These are phyloP conservation scores for Crenuchus spilurus DNA, from an alignment of 2,797 vertebrate species.

Conservation along the genomic window DNA sequence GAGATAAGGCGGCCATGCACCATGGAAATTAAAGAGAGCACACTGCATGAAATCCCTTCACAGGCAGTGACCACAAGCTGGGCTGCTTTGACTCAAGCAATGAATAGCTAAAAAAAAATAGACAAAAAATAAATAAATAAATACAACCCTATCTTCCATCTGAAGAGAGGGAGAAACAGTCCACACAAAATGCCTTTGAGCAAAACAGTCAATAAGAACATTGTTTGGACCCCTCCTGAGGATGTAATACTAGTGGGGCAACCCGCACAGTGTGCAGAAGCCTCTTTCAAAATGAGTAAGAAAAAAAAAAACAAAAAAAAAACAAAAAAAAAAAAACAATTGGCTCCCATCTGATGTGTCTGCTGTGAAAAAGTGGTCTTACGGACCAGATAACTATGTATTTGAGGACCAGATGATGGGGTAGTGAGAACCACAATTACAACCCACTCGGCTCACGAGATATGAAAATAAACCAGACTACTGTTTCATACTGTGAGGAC, in stretches of 20 bases:
- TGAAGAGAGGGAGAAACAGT: constrained; percentile 37
- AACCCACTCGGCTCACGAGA: neutral
- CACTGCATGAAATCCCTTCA: constrained; percentile 62
- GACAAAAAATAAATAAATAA: constrained; percentile 49
- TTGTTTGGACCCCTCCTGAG: constrained; percentile 58
- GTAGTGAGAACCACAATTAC: neutral
- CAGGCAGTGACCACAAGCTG: constrained; percentile 53
- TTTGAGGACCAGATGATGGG: constrained; percentile 22
- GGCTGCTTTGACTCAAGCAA: constrained; percentile 48
- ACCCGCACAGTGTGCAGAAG: constrained; percentile 49
- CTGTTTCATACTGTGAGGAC: neutral
- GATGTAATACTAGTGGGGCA: constrained; percentile 59
- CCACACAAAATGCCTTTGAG: constrained; percentile 58
- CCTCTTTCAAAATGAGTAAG: constrained; percentile 43
- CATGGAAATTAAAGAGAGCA: constrained; percentile 61
- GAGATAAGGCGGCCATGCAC: constrained; percentile 55
- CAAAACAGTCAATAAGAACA: constrained; percentile 59
- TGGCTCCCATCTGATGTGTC: constrained; percentile 29
- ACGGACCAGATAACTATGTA: neutral
- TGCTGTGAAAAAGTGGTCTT: constrained; percentile 18
- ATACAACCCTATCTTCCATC: constrained; percentile 51
- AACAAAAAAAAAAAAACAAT: constrained; percentile 34
- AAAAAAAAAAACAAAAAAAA: constrained; percentile 32
- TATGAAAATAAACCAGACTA: neutral
- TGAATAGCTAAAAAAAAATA: constrained; percentile 50